phyloP scores from a whole-genome alignment of 2,888 invertebrate genomes.

The Crioceris asparagi region DNA sequence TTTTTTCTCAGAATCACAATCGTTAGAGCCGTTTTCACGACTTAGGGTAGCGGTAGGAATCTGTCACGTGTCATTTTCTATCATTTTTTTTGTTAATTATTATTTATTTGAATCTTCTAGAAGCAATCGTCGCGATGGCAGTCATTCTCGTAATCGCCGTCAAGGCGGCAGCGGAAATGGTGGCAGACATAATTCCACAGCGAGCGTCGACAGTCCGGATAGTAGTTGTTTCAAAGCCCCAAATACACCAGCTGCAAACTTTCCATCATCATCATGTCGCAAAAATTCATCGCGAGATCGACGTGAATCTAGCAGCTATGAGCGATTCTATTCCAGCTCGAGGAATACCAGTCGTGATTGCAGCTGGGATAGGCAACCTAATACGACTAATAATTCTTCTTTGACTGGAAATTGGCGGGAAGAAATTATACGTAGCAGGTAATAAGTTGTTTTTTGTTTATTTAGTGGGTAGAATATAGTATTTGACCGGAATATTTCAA shows the following conservation, averaged over 20 bases:
- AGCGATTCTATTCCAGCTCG: slow-evolving; percentile 26
- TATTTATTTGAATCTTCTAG: slow-evolving; percentile 15
- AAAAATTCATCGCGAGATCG: slow-evolving; percentile 24
- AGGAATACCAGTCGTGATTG: slow-evolving; percentile 36
- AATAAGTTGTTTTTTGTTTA: too few species aligned
- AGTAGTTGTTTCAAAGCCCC: slow-evolving; percentile 29
- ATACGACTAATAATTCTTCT: too few species aligned
- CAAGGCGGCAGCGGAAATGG: slow-evolving; percentile 11
- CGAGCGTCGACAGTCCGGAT: slow-evolving; percentile 25
- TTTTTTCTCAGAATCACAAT: too few species aligned
- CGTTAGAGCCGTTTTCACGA: too few species aligned
- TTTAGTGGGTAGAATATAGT: too few species aligned
- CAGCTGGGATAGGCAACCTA: slow-evolving; percentile 39
- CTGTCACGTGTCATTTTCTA: too few species aligned
- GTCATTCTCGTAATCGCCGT: slow-evolving; percentile 15
- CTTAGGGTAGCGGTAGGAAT: too few species aligned
- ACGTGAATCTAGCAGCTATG: slow-evolving; percentile 31
- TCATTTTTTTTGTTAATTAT: too few species aligned
- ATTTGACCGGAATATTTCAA: too few species aligned
- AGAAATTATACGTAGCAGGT: slow-evolving; percentile 30
- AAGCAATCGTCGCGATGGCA: slow-evolving; percentile 28
- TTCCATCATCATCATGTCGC: slow-evolving; percentile 15
- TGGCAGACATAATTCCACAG: slow-evolving; percentile 25
- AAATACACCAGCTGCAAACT: too few species aligned
- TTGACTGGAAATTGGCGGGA: slow-evolving; percentile 32